phyloP scores from a whole-genome alignment of 2,113 vertebrate genomes.

The Poeciliopsis retropinna region DNA sequence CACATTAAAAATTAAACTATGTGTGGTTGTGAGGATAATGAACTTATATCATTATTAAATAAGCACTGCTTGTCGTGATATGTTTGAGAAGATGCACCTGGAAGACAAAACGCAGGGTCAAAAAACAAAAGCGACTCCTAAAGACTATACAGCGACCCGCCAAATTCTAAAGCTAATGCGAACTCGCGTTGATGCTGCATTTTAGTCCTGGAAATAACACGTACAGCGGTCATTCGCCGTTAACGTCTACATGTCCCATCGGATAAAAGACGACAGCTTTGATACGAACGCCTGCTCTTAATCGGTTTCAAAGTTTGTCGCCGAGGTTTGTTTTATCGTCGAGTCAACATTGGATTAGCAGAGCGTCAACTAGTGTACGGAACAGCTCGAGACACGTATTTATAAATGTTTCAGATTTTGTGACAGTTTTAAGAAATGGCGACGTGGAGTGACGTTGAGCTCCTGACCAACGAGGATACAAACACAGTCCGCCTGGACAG shows the following conservation, averaged over 20 bases:
- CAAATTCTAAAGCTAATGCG: constrained; percentile 64
- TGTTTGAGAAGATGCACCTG: not conserved
- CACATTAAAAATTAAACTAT: accelerated
- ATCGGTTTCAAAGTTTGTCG: not conserved
- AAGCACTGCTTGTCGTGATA: no score
- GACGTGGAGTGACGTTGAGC: constrained; percentile 92
- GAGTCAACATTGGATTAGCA: no score
- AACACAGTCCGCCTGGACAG: constrained; percentile 78
- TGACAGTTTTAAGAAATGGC: constrained; percentile 35
- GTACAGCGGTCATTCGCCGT: not conserved
- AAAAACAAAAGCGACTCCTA: accelerated
- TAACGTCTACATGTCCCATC: not conserved
- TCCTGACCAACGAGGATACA: constrained; percentile 89
- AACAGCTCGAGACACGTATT: not conserved
- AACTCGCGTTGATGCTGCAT: not conserved
- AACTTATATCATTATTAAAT: accelerated
- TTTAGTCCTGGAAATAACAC: not conserved
- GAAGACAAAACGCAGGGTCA: constrained; percentile 18
- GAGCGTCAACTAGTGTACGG: not conserved
- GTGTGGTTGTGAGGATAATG: accelerated
- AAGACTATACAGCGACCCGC: constrained; percentile 47
- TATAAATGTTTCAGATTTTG: not conserved
- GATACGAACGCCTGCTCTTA: not conserved
- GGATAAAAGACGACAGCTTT: accelerated
- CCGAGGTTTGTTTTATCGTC: constrained; percentile 3